Percentiles rank a stretch among this genome's conserved stretches.
These are phyloP conservation scores for Eurytoma adleriae DNA, from an alignment of 2,888 invertebrate species.

Conservation along the genomic window DNA sequence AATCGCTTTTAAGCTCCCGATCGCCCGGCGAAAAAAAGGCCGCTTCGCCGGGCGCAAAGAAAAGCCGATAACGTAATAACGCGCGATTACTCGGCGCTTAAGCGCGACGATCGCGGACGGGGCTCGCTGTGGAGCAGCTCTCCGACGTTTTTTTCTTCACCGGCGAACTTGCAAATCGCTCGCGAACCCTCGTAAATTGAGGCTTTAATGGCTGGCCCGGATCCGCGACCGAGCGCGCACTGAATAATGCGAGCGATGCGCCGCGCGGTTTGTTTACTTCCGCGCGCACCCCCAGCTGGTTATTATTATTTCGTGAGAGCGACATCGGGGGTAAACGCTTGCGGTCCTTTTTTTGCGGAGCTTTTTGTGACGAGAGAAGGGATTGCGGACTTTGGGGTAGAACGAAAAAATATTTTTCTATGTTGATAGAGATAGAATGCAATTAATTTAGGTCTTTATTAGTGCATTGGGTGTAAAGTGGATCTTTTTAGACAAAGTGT, in stretches of 20 bases:
- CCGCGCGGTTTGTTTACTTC: background rate
- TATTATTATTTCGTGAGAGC: slow-evolving; percentile 9
- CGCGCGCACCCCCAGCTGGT: background rate
- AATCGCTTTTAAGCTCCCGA: slow-evolving; percentile 48
- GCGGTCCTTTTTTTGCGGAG: background rate
- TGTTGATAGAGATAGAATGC: too few relatives aligned
- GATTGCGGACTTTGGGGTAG: too few relatives aligned
- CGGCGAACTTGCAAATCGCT: slow-evolving; percentile 25
- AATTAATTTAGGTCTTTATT: too few relatives aligned
- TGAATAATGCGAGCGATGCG: background rate
- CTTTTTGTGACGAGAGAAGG: too few relatives aligned
- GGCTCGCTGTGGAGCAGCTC: background rate
- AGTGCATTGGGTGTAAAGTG: too few relatives aligned
- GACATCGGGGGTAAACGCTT: background rate
- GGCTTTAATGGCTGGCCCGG: slow-evolving; percentile 15
- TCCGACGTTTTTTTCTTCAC: background rate
- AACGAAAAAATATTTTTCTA: too few relatives aligned
- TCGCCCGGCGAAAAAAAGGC: background rate
- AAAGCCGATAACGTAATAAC: slow-evolving; percentile 51
- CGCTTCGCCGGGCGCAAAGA: background rate
- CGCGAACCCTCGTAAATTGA: slow-evolving; percentile 37
- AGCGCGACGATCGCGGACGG: slow-evolving; percentile 25
- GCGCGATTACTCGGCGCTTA: slow-evolving; percentile 45
- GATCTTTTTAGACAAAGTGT: too few relatives aligned
- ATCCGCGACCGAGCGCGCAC: background rate